These are phyloP conservation scores for Neria commutata DNA, from an alignment of 2,888 invertebrate genomes.

Conservation along the genomic window DNA sequence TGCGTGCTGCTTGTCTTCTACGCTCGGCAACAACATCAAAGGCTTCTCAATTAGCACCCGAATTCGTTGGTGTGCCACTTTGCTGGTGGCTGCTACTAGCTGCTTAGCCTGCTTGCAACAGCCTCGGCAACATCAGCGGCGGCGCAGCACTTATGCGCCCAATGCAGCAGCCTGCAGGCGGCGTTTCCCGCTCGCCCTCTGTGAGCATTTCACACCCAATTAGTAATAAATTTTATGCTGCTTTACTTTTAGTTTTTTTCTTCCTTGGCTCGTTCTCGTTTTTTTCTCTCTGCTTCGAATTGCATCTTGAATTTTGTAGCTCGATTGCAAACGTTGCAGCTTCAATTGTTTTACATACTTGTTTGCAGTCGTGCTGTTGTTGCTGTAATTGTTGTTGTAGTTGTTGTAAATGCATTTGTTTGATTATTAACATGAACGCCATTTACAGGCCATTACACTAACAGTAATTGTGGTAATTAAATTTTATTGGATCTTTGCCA, in stretches of 20 bases:
- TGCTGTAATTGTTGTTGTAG: conserved; percentile 6
- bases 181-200: conserved; percentile 6
- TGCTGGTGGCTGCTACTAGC: no score
- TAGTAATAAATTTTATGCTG: conserved; percentile 60
- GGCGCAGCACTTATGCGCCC: background rate
- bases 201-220: conserved; percentile 56
- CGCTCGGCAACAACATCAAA: conserved; percentile 50
- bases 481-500: conserved; percentile 49
- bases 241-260: conserved; percentile 35
- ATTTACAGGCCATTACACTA: conserved; percentile 36
- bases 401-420: conserved; percentile 18
- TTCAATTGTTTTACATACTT: background rate
- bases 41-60: conserved; percentile 57
- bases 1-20: conserved; percentile 15
- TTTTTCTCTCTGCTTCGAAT: background rate
- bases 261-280: conserved; percentile 7
- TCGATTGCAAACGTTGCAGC: background rate
- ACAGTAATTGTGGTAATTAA: conserved; percentile 57
- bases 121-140: background rate
- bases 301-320: conserved; percentile 3
- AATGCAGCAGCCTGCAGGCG: conserved; percentile 18
- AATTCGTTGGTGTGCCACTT: background rate
- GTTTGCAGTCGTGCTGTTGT: background rate
- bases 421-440: conserved; percentile 25
- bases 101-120: no score